These are phyloP conservation scores for Heliconius hewitsoni DNA, from an alignment of 1,140 invertebrate species.

Conservation along the genomic window DNA sequence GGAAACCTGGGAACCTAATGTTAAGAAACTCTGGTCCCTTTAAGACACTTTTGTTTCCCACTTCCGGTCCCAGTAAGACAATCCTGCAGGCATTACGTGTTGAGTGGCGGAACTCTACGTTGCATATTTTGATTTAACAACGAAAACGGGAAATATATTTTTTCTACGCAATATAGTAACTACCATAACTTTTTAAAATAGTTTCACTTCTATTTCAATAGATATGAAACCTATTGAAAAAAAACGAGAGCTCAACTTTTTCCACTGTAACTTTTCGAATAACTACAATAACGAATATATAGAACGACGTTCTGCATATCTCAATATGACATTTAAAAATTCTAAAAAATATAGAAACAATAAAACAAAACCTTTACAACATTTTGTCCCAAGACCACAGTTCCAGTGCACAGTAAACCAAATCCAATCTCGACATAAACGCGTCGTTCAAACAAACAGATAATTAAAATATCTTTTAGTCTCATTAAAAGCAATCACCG, in stretches of 20 bases:
- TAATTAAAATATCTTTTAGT: slow-evolving; percentile 1
- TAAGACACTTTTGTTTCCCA: no score
- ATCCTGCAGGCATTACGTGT: no score
- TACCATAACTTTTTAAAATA: not conserved
- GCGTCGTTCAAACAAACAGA: not conserved
- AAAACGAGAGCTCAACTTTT: not conserved
- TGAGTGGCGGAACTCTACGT: no score
- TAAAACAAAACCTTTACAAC: not conserved
- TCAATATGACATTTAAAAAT: not conserved
- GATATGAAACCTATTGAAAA: not conserved
- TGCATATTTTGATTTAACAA: no score
- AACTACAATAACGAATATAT: not conserved
- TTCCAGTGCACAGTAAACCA: not conserved
- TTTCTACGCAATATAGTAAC: not conserved
- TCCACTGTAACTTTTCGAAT: not conserved
- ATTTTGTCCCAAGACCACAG: not conserved
- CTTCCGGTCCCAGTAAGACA: no score
- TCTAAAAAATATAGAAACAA: not conserved
- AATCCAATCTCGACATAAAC: not conserved
- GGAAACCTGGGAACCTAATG: no score
- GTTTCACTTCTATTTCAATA: not conserved
- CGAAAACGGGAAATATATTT: no score
- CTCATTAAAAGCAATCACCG: slow-evolving; percentile 17
- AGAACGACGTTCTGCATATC: not conserved
- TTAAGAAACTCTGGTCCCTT: no score